phyloP scores from a whole-genome alignment of 2,888 invertebrate genomes.

The Dendrolimus houi region DNA sequence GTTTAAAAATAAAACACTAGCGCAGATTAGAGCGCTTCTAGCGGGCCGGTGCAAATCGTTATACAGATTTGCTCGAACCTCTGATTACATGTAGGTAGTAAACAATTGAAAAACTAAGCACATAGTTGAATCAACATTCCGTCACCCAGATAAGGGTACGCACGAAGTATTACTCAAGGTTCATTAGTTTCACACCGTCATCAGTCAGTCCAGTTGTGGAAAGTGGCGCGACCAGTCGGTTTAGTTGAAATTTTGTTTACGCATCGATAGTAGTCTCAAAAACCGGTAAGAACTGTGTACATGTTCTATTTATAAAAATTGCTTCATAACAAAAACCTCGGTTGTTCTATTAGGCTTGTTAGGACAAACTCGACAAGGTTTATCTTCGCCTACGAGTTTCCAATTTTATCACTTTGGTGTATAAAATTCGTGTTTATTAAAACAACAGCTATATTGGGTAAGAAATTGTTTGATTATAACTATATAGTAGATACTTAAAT shows the following conservation, averaged over 20 bases:
- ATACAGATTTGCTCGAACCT: not conserved
- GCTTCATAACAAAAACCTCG: conserved; percentile 10
- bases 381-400: not conserved
- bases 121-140: conserved; percentile 33
- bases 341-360: conserved; percentile 16
- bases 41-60: too few relatives aligned
- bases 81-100: not conserved
- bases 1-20: not conserved
- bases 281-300: conserved; percentile 38
- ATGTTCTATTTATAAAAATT: conserved; percentile 24
- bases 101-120: conserved; percentile 18
- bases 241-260: conserved; percentile 18
- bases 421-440: not conserved
- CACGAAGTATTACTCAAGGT: conserved; percentile 22
- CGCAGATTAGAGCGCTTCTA: conserved; percentile 1
- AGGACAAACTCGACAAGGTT: conserved; percentile 14
- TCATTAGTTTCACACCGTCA: conserved; percentile 21
- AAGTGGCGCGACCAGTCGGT: conserved; percentile 25
- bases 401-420: not conserved
- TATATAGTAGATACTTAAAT: too few relatives aligned
- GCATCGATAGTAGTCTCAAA: conserved; percentile 14
- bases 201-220: conserved; percentile 27
- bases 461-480: not conserved
- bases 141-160: conserved; percentile 46
- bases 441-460: not conserved